Evolutionary conservation across 2,797 vertebrate species (phyloP), one percentile per base, ranked within the genome.

Genomic region (Notolabrus celidotus): DNA sequence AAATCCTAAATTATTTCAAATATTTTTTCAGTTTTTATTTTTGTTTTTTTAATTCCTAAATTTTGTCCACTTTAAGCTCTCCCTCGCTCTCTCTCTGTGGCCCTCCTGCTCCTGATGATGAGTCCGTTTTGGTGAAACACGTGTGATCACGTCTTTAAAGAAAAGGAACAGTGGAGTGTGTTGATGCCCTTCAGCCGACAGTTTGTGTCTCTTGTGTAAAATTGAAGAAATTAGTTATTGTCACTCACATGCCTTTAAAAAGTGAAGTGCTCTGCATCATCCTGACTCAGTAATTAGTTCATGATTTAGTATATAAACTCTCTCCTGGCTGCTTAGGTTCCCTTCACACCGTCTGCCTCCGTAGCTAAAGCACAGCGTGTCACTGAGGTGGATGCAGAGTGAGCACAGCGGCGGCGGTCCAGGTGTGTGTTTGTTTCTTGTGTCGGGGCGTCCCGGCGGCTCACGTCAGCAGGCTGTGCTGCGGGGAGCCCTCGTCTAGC

Each of bases 401-500:
- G 52, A 69, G 11, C 16, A 19, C 49, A 10, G 73, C 22, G 55
- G 73, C 22, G 55, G 56, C 1, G 58, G 29, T 69, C 42, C 73
- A 41, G 62, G 69, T 29, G 74, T 31, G 54, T 11, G 54, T 54
- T 53, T 19, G 70, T 10, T 42, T 39, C 38, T 11, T 5, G 42
- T 17, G 53, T 50, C 54, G 0, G 52, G 39, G 2, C 23, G 1
- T 29, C 42, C n/a, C 34, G 0, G 38, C 11, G 1, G 66, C 54
- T 97, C 95, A 96, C 83, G 94, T 95, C 88, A 94, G 94, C 14
- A 94, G 83, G 65, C 92, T 34, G 79, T 88, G 90, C 80, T 92
- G 96, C 67, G 83, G 57, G 54, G 94, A 77, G 20, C 91, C 88
- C 76, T 95, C 86, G 7, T 98, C 97, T 88, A 98, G 82, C 82